Conservation (phyloP, 2,888 invertebrate species). For the Euspilapteryx auroguttella region DNA sequence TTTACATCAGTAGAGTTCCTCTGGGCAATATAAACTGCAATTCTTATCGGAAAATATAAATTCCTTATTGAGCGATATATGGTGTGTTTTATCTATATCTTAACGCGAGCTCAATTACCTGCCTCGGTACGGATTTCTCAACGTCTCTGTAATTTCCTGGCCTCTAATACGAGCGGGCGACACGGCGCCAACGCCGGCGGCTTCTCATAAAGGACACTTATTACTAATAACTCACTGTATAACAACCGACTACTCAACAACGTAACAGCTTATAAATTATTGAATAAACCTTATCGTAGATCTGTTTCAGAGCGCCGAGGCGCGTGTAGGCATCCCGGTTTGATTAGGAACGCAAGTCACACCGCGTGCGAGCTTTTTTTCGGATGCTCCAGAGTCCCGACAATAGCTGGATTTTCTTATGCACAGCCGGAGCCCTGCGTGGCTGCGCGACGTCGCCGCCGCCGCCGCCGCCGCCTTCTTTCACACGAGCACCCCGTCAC, state of each 20-base stretch:
- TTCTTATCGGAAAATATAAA: neutral
- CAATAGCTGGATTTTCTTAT: too few relatives aligned
- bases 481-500: too few relatives aligned
- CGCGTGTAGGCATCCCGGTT: constrained; percentile 1
- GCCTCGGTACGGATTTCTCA: constrained; percentile 23
- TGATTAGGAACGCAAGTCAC: too few relatives aligned
- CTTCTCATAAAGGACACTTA: constrained; percentile 41
- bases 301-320: constrained; percentile 14
- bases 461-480: too few relatives aligned
- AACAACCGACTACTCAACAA: constrained; percentile 23
- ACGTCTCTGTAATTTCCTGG: constrained; percentile 43
- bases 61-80: neutral
- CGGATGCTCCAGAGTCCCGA: too few relatives aligned
- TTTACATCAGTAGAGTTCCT: too few relatives aligned
- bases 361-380: too few relatives aligned
- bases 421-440: too few relatives aligned
- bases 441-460: too few relatives aligned
- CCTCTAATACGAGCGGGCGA: constrained; percentile 43
- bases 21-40: too few relatives aligned
- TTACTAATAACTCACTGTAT: constrained; percentile 27
- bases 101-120: constrained; percentile 8
- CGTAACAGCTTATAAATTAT: constrained; percentile 39
- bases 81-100: neutral
- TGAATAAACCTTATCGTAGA: constrained; percentile 43
- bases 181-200: constrained; percentile 43